Conservation (phyloP, 2,888 invertebrate species). For the Nemotelus nigrinus region DNA sequence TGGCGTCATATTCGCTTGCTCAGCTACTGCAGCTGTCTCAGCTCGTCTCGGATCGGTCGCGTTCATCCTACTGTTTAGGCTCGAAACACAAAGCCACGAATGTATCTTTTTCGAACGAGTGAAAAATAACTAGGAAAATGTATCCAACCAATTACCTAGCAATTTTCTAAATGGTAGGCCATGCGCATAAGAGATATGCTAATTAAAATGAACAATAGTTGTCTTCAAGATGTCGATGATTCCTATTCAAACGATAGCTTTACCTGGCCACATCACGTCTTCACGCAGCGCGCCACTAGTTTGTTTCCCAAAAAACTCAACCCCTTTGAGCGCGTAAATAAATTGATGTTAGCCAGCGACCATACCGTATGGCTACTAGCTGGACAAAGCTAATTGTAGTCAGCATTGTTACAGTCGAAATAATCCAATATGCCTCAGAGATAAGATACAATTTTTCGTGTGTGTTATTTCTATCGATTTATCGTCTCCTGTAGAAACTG, state of each 20-base stretch:
- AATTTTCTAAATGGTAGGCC: slow-evolving; percentile 57
- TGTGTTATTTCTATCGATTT: background rate
- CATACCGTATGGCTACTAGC: background rate
- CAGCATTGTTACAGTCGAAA: no score
- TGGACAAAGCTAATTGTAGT: background rate
- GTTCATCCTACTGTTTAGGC: background rate
- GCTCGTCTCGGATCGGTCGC: background rate
- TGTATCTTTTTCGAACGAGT: background rate
- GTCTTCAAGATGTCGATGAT: slow-evolving; percentile 16
- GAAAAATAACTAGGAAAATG: slow-evolving; percentile 43
- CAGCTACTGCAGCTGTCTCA: background rate
- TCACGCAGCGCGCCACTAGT: background rate
- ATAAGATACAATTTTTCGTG: background rate
- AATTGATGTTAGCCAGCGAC: background rate
- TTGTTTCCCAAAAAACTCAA: background rate
- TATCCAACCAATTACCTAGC: slow-evolving; percentile 54
- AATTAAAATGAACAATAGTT: slow-evolving; percentile 51
- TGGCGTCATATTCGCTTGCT: background rate
- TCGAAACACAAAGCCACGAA: background rate
- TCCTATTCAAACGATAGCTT: background rate
- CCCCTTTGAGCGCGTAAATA: background rate
- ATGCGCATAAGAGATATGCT: slow-evolving; percentile 54
- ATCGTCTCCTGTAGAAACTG: background rate
- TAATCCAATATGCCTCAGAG: no score
- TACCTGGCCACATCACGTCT: no score